Base-by-base conservation (phyloP, 2,113 vertebrate species). In the Theristicus caerulescens region DNA sequence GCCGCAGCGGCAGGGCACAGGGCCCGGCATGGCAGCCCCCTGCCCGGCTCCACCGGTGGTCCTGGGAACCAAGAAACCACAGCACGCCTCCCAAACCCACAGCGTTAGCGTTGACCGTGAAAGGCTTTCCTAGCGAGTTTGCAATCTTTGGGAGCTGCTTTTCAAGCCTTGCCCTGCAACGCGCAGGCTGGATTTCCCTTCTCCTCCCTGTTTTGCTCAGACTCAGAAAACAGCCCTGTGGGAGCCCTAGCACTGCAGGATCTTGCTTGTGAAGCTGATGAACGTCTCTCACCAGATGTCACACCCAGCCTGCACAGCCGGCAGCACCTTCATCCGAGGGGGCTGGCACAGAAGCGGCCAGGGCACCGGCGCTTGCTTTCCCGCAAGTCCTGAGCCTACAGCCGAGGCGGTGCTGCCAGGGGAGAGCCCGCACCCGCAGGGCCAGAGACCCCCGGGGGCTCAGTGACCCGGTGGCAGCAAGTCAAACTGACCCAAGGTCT, bases 41-140 rank as follows among this genome's bases (percentile, higher is more conserved):
- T 13, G 9, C 42, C 61, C 10, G 2, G 73, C 78, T 51, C 57
- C 55, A 24, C 36, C 6, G 3, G 44, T 1, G 0, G 17, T 7
- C 3, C 79, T n/a, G n/a, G 67, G 52, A 80, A 13, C 44, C 67
- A 18, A 12, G 1, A 47, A n/a, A 65, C 10, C 16, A 12, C 83
- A 31, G 27, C 54, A 26, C 5, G 1, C 29, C 15, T 40, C 61
- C 64, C 2, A 2, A 11, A 15, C 9, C 59, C 61, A 7, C 3
- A 10, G 47, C 0, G 0, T 47, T 10, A 13, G 47, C 4, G 0
- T 18, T 10, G 64, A 26, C 47, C 47, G 65, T 4, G 1, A 24
- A 47, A 78, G 32, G 24, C 70, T 85, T 65, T 52, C 55, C 51
- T 3, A 29, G 10, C 14, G 4, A 1, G 1, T 16, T 3, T 36